phyloP scores from a whole-genome alignment of 2,888 invertebrate species.

The Cylindroiulus punctatus region DNA sequence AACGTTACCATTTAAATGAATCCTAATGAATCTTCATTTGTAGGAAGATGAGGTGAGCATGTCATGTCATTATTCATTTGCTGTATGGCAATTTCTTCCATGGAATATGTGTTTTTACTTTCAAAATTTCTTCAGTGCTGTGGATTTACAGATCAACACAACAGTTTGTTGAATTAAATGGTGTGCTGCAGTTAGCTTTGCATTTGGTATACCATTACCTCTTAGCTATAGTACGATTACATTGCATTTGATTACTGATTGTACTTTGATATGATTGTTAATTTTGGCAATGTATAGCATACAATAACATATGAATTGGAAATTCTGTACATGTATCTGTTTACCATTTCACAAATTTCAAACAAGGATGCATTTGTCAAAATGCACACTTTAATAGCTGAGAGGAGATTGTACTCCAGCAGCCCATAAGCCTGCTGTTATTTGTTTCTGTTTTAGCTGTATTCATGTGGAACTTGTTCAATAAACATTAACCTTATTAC shows the following conservation, averaged over 20 bases:
- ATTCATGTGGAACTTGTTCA: constrained; percentile 40
- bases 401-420: constrained; percentile 11
- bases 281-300: constrained; percentile 30
- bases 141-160: not conserved
- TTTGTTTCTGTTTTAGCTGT: constrained; percentile 31
- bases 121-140: not conserved
- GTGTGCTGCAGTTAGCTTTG: not conserved
- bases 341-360: not conserved
- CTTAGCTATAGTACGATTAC: not conserved
- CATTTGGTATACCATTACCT: constrained; percentile 15
- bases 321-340: constrained; percentile 11
- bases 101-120: not conserved
- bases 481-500: constrained; percentile 45
- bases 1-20: not conserved
- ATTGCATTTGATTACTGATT: not conserved
- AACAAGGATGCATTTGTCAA: not conserved
- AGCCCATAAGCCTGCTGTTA: constrained; percentile 9
- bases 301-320: not conserved
- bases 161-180: not conserved
- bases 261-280: constrained; percentile 15
- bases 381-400: not conserved
- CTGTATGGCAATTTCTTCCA: not conserved
- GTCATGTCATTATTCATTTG: not conserved
- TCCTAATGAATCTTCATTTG: not conserved
- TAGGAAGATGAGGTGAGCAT: too few species aligned